Base-by-base conservation (phyloP, 2,797 vertebrate genomes). In the Coranthus polyacanthus region DNA sequence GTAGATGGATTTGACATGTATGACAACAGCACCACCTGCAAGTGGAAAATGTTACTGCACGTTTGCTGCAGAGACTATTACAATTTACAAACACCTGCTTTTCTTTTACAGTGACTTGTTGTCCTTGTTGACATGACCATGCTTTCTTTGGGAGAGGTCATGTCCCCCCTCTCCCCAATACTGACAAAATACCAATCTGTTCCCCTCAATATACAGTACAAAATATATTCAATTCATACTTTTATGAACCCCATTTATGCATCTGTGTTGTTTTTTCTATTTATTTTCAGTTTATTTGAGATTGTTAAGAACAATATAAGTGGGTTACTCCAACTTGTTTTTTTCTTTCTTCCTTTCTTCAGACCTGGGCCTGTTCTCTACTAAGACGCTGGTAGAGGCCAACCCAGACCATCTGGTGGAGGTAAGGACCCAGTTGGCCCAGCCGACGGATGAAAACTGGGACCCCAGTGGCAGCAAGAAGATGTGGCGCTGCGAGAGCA, bases 381-480 rank as follows among this genome's bases (percentile, higher is more conserved):
- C 98, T 12, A 99, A 98, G 94, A 98, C 97, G 0, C 86, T 99
- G 89, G 98, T 98, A 83, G 98, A 99, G 93, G 97, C 97, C 29
- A 99, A 99, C 90, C 96, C 96, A 0, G 98, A 99, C 91, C 98
- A 99, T 62, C 92, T 97, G 90, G 96, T 99, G 75, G 98, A 99
- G 94, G 98, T 99, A 71, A 93, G 97, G 79, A 98, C 97, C 69
- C 98, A 99, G 42, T 87, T 99, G 72, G 93, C 96, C 75, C 98
- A 99, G 88, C 97, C 97, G 85, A 95, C 95, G 6, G 97, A 99
- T 63, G 98, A 99, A 91, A 99, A 99, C 93, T 99, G 98, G 98
- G 98, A 99, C 88, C 91, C 94, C 75, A 95, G 93, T 73, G 97
- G 97, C 94, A 95, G 91, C 73, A 95, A 94, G 88, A 99, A 98